Evolutionary conservation across 2,113 vertebrate genomes (phyloP).

Genomic region (Cisticola juncidis): DNA sequence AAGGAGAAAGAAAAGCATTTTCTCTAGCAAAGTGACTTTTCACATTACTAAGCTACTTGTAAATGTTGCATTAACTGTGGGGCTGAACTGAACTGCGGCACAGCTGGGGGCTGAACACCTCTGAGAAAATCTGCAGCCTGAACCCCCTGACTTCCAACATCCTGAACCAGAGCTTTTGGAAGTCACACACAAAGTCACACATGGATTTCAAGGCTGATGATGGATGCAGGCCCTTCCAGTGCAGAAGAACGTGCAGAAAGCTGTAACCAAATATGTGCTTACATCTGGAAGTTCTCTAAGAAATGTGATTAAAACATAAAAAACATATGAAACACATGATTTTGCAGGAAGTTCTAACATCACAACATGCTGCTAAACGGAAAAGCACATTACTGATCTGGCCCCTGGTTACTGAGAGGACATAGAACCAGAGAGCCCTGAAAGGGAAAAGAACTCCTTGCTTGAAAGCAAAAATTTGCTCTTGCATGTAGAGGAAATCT

Average conservation of each 20-base stretch:
- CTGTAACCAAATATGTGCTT: slow-evolving; percentile 8
- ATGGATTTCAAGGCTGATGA: not conserved
- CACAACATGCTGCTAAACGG: slow-evolving; percentile 14
- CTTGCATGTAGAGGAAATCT: not conserved
- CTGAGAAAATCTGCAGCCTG: not conserved
- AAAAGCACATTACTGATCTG: slow-evolving; percentile 29
- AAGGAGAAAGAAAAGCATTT: not conserved
- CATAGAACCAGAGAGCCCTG: not conserved
- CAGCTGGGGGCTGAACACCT: not conserved
- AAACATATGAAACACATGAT: slow-evolving; percentile 20
- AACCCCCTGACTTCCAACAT: not conserved
- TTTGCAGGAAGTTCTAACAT: slow-evolving; percentile 48
- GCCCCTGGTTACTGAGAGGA: not conserved
- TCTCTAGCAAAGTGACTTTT: not conserved
- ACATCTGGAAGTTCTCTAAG: slow-evolving; percentile 31
- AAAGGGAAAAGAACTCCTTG: not conserved
- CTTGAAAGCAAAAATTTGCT: not conserved
- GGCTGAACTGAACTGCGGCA: too few species aligned
- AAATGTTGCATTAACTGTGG: not conserved
- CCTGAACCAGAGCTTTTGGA: not conserved
- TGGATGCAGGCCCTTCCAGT: not conserved
- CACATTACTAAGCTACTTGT: not conserved
- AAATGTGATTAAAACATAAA: slow-evolving; percentile 36
- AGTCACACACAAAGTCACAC: not conserved
- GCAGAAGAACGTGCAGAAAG: not conserved